A percentile compares a stretch with the other conserved stretches of the same genome.
Conservation (phyloP, 2,113 vertebrate species). For the Phyllostomus discolor region DNA sequence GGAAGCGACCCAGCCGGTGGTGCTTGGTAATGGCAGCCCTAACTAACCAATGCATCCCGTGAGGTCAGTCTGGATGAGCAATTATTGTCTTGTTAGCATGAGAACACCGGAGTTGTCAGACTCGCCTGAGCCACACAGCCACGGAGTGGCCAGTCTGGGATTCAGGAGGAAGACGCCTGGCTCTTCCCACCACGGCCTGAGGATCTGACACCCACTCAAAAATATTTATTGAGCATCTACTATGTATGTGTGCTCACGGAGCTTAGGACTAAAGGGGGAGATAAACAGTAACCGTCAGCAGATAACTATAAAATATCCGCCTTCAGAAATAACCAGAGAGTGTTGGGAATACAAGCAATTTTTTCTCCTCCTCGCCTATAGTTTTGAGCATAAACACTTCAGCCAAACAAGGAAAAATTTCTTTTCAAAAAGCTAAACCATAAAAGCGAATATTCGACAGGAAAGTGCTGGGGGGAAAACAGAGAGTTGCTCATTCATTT, state of each 20-base stretch:
- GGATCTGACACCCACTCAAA: background rate
- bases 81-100: accelerated
- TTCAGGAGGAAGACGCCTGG: background rate
- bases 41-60: accelerated
- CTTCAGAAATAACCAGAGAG: background rate
- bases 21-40: background rate
- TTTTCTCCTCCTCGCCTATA: background rate
- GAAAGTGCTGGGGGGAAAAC: background rate
- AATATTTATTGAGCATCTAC: background rate
- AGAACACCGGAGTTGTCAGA: background rate
- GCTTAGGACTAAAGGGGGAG: background rate
- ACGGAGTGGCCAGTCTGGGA: background rate
- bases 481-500: background rate
- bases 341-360: background rate
- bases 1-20: background rate
- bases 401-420: background rate
- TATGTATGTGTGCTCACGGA: background rate
- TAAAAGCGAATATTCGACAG: background rate
- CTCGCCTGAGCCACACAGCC: accelerated
- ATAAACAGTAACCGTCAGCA: background rate
- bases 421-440: background rate
- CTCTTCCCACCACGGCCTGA: background rate
- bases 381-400: background rate
- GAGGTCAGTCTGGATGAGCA: background rate
- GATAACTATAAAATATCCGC: background rate